Base-by-base conservation (phyloP, 2,888 invertebrate species). In the Cantharis rustica region DNA sequence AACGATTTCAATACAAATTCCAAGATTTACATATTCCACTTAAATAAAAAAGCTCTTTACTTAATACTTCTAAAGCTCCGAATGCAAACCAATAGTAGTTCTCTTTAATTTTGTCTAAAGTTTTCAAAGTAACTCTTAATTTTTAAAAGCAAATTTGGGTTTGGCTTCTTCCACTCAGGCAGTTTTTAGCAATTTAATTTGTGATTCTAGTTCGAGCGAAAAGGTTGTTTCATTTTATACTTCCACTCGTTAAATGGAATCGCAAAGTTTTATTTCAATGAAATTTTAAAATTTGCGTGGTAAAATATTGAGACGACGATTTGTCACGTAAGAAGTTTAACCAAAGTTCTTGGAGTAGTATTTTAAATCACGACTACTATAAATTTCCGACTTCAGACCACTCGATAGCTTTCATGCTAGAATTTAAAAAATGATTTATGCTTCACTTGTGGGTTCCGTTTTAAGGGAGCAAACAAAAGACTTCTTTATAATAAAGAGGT, bases 361-460 rank as follows among this genome's bases (percentile, higher is more conserved):
- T 71, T 75, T 75, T 70, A 61, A 75, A 75, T 62, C 64, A 69
- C 31, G 70, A 71, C 71, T 66, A 71, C 71, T 71, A 71, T 68
- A 47, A 17, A 61, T 75, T 61, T 7, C 62, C 26, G 64, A 61
- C 23, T 71, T 71, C 71, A 71, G 62, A 66, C 71, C 66, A 71
- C 70, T 75, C 75, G 75, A 61, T 75, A 20, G 69, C 64, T 66
- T 61, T 64, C 68, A 20, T 71, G 63, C 70, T 69, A 68, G 74
- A 66, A 69, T 74, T 69, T 73, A 69, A 73, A 79, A 77, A 76
- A 79, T 80, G 80, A 80, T 80, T 80, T 79, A 79, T 79, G 72
- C 73, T 77, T 73, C 62, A 72, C 62, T 74, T 69, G 62, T 69
- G 69, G 61, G 69, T 71, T 64, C 78, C 71, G 71, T 73, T 75